These are phyloP conservation scores for Pachycephus smyrnensis DNA, from an alignment of 2,888 invertebrate genomes.

Conservation along the genomic window DNA sequence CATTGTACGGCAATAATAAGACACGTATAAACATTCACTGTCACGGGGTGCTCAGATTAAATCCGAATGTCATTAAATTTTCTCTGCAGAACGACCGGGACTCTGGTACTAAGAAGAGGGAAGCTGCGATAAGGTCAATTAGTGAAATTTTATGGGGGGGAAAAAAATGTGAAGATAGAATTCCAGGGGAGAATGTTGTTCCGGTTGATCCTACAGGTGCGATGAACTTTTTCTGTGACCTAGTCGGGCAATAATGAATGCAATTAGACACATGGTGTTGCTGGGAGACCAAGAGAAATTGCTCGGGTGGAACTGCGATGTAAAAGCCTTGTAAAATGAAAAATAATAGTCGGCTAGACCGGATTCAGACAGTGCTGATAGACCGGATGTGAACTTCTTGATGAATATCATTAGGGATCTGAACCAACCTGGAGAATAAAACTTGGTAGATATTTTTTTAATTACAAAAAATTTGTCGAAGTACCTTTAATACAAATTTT, in stretches of 20 bases:
- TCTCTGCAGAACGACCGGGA: background rate
- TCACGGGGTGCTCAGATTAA: background rate
- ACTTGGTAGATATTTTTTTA: background rate
- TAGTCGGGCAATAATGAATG: slow-evolving; percentile 21
- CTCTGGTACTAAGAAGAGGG: background rate
- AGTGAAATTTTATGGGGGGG: background rate
- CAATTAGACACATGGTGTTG: slow-evolving; percentile 12
- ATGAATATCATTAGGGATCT: background rate
- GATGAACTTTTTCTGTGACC: slow-evolving; percentile 11
- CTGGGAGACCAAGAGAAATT: slow-evolving; percentile 24
- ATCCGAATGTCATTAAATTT: background rate
- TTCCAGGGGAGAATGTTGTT: background rate
- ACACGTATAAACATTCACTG: background rate
- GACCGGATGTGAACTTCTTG: background rate
- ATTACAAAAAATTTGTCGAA: background rate
- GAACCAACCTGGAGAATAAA: background rate
- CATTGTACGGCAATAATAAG: background rate
- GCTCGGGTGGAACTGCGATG: slow-evolving; percentile 25
- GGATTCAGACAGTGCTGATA: slow-evolving; percentile 29
- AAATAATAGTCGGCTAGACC: slow-evolving; percentile 37
- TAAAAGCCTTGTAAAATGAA: slow-evolving; percentile 17
- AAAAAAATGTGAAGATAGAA: background rate
- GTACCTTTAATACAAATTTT: no score
- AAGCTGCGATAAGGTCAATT: background rate
- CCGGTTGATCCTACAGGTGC: slow-evolving; percentile 10